These are phyloP conservation scores for cat (Felis catus) DNA, from an alignment of 2,113 vertebrate genomes.

Conservation along the genomic window DNA sequence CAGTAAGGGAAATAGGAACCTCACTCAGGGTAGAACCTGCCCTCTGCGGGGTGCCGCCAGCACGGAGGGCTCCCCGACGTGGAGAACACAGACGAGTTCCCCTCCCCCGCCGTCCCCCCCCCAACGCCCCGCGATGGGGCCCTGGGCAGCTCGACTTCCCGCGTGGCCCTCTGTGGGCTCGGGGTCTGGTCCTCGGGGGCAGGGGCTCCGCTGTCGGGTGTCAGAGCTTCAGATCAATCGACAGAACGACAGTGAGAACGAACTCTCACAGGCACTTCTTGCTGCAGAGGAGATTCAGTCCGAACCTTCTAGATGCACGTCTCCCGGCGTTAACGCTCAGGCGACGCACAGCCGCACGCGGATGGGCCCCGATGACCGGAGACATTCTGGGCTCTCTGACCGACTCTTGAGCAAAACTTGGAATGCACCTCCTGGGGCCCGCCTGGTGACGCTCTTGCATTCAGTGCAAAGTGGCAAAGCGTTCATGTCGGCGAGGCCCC, in stretches of 20 bases:
- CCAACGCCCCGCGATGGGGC: accelerated
- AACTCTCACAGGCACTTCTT: accelerated
- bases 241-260: accelerated
- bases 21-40: accelerated
- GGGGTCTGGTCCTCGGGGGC: no score
- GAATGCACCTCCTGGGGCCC: accelerated
- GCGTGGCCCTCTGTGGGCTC: accelerated
- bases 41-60: accelerated
- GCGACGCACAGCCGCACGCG: neutral
- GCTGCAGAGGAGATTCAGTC: neutral
- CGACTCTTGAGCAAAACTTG: neutral
- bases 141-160: neutral
- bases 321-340: neutral
- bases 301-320: neutral
- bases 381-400: neutral
- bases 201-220: neutral
- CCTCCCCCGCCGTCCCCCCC: neutral
- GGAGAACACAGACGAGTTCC: neutral
- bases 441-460: accelerated
- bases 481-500: accelerated
- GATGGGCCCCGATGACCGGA: neutral
- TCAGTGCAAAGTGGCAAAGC: neutral
- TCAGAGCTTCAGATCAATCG: neutral
- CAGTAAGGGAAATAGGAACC: neutral
- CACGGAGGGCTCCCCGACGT: accelerated